Base-by-base conservation (phyloP, 92 coral and sea anemone genomes). In the Palythoa grandiflora region DNA sequence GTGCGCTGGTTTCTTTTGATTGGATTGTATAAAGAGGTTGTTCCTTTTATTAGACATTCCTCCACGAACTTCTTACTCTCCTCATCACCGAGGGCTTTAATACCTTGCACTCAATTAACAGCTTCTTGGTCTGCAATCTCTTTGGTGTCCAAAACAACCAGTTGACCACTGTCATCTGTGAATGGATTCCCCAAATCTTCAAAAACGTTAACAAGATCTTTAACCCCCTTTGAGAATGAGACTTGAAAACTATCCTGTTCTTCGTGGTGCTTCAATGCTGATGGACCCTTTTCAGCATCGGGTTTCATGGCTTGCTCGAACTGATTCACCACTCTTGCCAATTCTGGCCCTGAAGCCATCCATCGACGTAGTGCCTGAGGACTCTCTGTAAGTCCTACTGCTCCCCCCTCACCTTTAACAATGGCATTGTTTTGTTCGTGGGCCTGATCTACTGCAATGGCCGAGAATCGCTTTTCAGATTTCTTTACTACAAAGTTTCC, bases 1-100 rank as follows among this genome's bases (percentile, higher is more conserved):
- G 74, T 50, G 76, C 74, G 88, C 79, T 84, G 38, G 40, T 80
- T 61, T 68, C 14, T 61, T 61, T 61, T 80, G 72, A 80, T 80
- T 61, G 71, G 83, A 77, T 77, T 38, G 53, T 84, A 71, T 71
- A 71, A 71, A 71, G 50, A 71, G 12, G 76, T 71, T 71, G 76
- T 71, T 71, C 48, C 76, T 37, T 71, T 71, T 71, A 71, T 71
- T 71, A 71, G 76, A 71, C 76, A 71, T 71, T 71, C 76, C 76
- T 71, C 76, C 51, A 71, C 48, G 76, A 71, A 71, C 76, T 38
- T 71, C 76, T 71, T 71, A 71, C 76, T 71, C 76, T 71, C 76
- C 76, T 71, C 76, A 71, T 71, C 76, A 71, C 76, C 76, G 76
- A 71, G 17, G 76, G 76, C 76, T 71, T 71, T 71, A 71, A 71